Base-by-base conservation (phyloP, 2,888 invertebrate species). In the Luperina nickerlii region DNA sequence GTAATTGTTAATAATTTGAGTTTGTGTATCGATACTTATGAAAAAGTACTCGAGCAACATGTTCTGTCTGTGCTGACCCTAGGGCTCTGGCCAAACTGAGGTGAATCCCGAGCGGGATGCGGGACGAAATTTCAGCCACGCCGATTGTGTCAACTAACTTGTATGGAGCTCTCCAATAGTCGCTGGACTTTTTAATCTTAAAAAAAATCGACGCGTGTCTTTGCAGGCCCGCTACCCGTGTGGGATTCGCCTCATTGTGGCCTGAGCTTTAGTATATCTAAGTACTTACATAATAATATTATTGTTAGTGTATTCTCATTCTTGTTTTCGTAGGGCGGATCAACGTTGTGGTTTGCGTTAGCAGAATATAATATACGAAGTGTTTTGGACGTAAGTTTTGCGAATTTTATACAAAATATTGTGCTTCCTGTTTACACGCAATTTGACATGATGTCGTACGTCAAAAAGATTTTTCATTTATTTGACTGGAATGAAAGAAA, bases 291-390 rank as follows among this genome's bases (percentile, higher is more conserved):
- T 66, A 9, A 0, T 3, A 24, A 9, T 27, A 8, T 45, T 45
- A 8, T 45, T 66, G 27, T 67, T 45, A 27, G 6, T 67, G 27
- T 73, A 73, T 73, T 73, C 45, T 73, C 72, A 73, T 73, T 32
- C 45, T 73, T 45, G 27, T 72, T 15, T 42, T 27, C 27, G 7
- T 20, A 20, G 2, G 24, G 24, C 45, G 24, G 67, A n/a, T 4
- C 11, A 18, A 71, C 11, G 18, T 6, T 7, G 27, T 24, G 9
- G 27, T 27, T 27, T 0, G 24, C 15, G 27, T 15, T 6, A 11
- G 72, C 27, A 45, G 45, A 45, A 45, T 45, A 32, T 45, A 45
- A 63, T 9, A 18, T 9, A 66, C 27, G 45, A 9, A 66, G 67
- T 45, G 27, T 24, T 45, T 67, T 45, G 72, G 72, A 73, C 67